Base-by-base conservation (phyloP, 2,797 vertebrate species). In the Enteromius mattozi region DNA sequence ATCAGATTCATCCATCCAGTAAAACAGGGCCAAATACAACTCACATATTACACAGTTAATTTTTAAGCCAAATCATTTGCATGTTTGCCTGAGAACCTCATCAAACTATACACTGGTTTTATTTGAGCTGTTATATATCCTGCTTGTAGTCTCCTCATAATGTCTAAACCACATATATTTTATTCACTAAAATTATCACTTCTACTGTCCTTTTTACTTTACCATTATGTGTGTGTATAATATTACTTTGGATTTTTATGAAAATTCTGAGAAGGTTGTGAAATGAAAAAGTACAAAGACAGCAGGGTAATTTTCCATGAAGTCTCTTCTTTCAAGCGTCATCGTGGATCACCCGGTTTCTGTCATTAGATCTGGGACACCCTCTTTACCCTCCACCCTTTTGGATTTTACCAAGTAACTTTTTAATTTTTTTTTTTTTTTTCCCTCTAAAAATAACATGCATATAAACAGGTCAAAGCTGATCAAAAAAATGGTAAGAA, bases 251-350 rank as follows among this genome's bases (percentile, higher is more conserved):
- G 4, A 33, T 33, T 33, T 65, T 1, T 3, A 17, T 0, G 3
- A 24, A 63, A 14, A 19, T 21, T 42, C 54, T 47, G n/a, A 54
- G 72, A 77, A 27, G 19, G 17, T 40, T 10, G 13, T 0, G 10
- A 70, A 12, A 47, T 14, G 1, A 61, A 59, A 82, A 51, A 27
- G 2, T 13, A 56, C n/a, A 54, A 80, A 65, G 40, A 24, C 4
- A 49, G 9, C 7, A 35, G 16, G 30, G 66, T 71, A 59, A 17
- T 71, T 81, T 81, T 71, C 68, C 79, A 71, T 71, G 1, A 21
- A 42, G 33, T 71, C 9, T 70, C 13, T 51, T 8, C 17, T 40
- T 21, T 47, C 2, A 37, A 35, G 21, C 6, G 1, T 21, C 3
- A 49, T 40, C 8, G 13, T 59, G 33, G 3, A 66, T 71, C 14